Evolutionary conservation across 1,140 invertebrate species (phyloP).

Genomic region (Pseudachorutes palmiensis): DNA sequence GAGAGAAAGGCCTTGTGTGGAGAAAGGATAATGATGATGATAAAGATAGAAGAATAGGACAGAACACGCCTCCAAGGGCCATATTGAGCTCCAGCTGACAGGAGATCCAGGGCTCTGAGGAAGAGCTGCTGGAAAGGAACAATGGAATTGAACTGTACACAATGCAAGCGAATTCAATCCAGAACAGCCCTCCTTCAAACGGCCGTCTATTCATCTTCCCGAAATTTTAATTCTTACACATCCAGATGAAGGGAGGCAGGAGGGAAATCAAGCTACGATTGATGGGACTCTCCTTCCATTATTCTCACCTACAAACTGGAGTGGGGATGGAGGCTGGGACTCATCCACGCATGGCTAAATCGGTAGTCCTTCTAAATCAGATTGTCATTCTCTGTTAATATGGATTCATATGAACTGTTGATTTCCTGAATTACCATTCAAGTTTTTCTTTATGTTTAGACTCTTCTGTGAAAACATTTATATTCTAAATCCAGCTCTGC

Average conservation of each 20-base stretch:
- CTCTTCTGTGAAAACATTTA: too few species aligned
- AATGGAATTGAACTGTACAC: not conserved
- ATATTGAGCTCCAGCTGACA: conserved; percentile 1
- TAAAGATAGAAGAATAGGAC: not conserved
- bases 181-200: not conserved
- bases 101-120: not conserved
- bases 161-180: not conserved
- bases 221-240: not conserved
- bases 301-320: conserved; percentile 2
- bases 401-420: too few species aligned
- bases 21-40: not conserved
- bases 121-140: not conserved
- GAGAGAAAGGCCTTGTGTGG: conserved; percentile 4
- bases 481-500: too few species aligned
- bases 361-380: too few species aligned
- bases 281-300: not conserved
- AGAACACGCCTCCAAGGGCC: not conserved
- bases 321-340: too few species aligned
- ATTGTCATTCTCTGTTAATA: too few species aligned
- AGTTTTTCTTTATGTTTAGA: too few species aligned
- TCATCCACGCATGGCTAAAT: not conserved
- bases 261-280: not conserved
- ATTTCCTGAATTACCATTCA: too few species aligned
- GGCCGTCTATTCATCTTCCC: not conserved
- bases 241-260: not conserved